phyloP scores from a whole-genome alignment of 1,140 invertebrate genomes.

The Grapholita molesta region DNA sequence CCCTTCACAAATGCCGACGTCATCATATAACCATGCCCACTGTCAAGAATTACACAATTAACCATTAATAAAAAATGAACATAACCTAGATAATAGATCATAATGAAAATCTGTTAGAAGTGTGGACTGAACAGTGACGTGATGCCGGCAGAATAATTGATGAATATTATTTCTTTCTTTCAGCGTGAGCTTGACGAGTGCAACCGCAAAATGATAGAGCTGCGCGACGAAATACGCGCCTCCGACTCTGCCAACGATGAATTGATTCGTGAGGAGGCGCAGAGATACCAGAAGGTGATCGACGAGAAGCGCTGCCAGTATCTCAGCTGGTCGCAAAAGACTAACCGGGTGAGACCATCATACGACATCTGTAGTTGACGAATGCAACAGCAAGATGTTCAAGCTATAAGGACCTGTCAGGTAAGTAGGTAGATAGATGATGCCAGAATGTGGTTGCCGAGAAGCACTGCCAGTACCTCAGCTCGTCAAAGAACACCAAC shows the following conservation, averaged over 20 bases:
- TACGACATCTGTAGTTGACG: too few relatives aligned
- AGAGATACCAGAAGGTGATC: constrained; percentile 28
- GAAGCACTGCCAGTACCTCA: constrained; percentile 45
- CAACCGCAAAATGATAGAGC: constrained; percentile 47
- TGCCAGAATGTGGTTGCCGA: constrained; percentile 35
- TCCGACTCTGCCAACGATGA: constrained; percentile 31
- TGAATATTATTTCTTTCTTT: background rate
- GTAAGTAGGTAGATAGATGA: constrained; percentile 31
- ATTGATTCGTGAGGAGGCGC: constrained; percentile 31
- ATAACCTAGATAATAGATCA: too few relatives aligned
- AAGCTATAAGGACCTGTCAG: too few relatives aligned
- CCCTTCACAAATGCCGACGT: too few relatives aligned
- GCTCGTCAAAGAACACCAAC: constrained; percentile 44
- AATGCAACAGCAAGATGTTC: too few relatives aligned
- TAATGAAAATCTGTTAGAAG: too few relatives aligned
- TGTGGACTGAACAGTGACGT: too few relatives aligned
- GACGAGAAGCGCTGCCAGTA: constrained; percentile 51
- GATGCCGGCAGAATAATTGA: background rate
- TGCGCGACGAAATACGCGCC: constrained; percentile 34
- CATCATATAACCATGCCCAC: too few relatives aligned
- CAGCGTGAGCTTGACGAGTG: constrained; percentile 55
- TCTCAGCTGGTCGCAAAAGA: constrained; percentile 41
- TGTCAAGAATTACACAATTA: too few relatives aligned
- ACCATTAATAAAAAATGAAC: too few relatives aligned
- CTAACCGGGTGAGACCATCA: constrained; percentile 40